A percentile compares a stretch with the other conserved stretches of the same genome.
These are phyloP conservation scores for Typhlichthys subterraneus DNA, from an alignment of 2,797 vertebrate genomes.

Conservation along the genomic window DNA sequence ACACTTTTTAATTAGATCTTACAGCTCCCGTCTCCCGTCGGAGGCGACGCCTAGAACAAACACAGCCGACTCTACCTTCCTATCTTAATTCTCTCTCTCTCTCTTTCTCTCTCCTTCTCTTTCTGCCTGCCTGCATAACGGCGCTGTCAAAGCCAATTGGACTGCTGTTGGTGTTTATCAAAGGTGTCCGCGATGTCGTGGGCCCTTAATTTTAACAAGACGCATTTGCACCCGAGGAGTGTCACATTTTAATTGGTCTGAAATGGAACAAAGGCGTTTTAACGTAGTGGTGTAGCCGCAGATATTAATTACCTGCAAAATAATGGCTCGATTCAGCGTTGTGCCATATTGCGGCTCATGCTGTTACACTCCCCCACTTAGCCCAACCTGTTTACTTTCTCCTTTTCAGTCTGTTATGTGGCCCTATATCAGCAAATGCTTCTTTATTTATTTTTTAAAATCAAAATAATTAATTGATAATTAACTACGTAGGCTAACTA, in stretches of 20 bases:
- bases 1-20: slow-evolving; percentile 62
- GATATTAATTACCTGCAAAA: slow-evolving; percentile 76
- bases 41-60: slow-evolving; percentile 49
- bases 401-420: slow-evolving; percentile 40
- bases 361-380: slow-evolving; percentile 55
- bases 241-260: slow-evolving; percentile 77
- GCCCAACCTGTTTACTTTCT: slow-evolving; percentile 32
- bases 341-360: slow-evolving; percentile 63
- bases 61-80: slow-evolving; percentile 13
- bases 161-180: slow-evolving; percentile 68
- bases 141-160: slow-evolving; percentile 68
- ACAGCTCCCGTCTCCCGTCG: slow-evolving; percentile 49
- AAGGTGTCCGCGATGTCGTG: slow-evolving; percentile 64
- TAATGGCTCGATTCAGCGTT: slow-evolving; percentile 69
- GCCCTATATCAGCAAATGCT: too few relatives aligned
- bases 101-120: background rate
- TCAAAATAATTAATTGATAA: background rate
- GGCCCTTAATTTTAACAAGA: slow-evolving; percentile 73
- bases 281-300: slow-evolving; percentile 57
- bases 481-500: background rate
- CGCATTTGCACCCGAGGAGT: slow-evolving; percentile 59
- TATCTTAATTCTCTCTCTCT: slow-evolving; percentile 5
- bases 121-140: slow-evolving; percentile 24
- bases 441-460: too few relatives aligned
- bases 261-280: slow-evolving; percentile 65